These are phyloP conservation scores for Laterallus jamaicensis DNA, from an alignment of 2,113 vertebrate genomes.

Conservation along the genomic window DNA sequence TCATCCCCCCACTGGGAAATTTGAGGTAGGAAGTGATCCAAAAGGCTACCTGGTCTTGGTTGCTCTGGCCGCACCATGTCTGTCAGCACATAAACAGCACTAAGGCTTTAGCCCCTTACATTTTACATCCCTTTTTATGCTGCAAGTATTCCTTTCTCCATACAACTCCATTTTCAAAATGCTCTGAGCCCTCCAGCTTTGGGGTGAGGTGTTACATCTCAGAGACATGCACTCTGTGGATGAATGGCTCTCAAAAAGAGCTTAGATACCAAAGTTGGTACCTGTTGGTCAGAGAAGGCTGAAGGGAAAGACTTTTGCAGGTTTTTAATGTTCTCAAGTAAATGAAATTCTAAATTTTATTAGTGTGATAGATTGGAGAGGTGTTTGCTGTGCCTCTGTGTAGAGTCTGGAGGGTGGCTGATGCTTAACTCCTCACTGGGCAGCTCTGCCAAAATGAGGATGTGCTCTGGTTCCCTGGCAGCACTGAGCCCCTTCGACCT, in stretches of 20 bases:
- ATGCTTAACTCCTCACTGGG: not conserved
- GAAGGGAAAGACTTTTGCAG: not conserved
- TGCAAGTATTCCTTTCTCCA: not conserved
- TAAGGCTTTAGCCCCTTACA: not conserved
- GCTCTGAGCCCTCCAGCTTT: not conserved
- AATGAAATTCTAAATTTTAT: not conserved
- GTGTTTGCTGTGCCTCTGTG: not conserved
- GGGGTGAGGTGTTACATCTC: not conserved
- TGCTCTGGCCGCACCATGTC: not conserved
- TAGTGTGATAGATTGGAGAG: not conserved
- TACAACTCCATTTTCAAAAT: not conserved
- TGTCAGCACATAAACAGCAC: not conserved
- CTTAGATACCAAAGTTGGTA: not conserved
- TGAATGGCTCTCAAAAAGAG: not conserved
- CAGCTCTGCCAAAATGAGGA: not conserved
- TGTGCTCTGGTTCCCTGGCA: not conserved
- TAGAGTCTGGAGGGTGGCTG: not conserved
- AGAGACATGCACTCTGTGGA: not conserved
- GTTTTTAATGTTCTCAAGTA: not conserved
- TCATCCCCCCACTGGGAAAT: rapidly evolving
- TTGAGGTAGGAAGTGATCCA: not conserved
- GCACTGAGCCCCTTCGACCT: not conserved
- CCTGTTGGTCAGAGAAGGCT: not conserved
- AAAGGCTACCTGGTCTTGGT: not conserved
- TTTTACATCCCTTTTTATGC: not conserved